Evolutionary conservation across 2,888 invertebrate genomes (phyloP).

Genomic region (Ephialtes manifestator): DNA sequence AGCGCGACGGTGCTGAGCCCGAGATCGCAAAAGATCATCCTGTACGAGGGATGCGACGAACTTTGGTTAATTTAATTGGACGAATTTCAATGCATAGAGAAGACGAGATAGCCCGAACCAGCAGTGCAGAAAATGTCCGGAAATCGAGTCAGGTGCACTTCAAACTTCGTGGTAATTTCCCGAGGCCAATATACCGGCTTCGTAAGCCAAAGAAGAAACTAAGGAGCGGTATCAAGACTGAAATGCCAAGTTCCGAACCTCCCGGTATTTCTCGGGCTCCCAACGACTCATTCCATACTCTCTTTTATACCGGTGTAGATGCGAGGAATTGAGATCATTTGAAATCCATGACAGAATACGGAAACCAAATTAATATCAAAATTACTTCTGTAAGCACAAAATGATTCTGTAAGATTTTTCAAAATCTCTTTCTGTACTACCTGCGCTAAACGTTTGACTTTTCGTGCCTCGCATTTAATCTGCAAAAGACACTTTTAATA

Average conservation of each 20-base stretch:
- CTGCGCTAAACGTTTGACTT: no score
- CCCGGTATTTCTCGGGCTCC: neutral
- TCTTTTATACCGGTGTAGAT: neutral
- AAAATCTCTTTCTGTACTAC: no score
- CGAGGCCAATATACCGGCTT: slow-evolving; percentile 60
- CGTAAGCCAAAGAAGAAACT: slow-evolving; percentile 30
- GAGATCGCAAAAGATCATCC: slow-evolving; percentile 47
- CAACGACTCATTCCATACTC: neutral
- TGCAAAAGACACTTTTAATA: no score
- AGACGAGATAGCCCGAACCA: slow-evolving; percentile 4
- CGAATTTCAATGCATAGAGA: slow-evolving; percentile 76
- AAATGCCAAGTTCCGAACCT: slow-evolving; percentile 6
- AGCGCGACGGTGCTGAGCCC: slow-evolving; percentile 37
- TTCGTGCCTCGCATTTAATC: no score
- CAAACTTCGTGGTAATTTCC: slow-evolving; percentile 78
- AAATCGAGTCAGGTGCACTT: slow-evolving; percentile 46
- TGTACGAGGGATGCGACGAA: slow-evolving; percentile 50
- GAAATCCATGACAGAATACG: neutral
- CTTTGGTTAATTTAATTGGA: slow-evolving; percentile 78
- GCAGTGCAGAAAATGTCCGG: slow-evolving; percentile 49
- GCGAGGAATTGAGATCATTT: neutral
- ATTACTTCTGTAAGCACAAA: no score
- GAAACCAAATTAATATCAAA: no score
- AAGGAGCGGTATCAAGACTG: neutral
- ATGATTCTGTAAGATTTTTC: no score